Evolutionary conservation across 2,797 vertebrate genomes (phyloP), one percentile per base, ranked within the genome.

Genomic region (Erethizon dorsatum): DNA sequence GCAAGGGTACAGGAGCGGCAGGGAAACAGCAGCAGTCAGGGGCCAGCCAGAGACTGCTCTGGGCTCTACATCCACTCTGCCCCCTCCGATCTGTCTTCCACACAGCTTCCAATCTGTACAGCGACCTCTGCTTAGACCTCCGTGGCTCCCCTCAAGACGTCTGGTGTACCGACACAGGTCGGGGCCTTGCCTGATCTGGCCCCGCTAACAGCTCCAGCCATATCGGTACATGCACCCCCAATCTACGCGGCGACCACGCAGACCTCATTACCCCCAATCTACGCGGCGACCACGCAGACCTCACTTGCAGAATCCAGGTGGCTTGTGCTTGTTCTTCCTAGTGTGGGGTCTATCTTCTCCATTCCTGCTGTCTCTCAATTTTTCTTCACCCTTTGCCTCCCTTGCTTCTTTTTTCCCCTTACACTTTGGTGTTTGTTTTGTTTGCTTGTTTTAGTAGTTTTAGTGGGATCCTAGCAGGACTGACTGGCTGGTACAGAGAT

Each of bases 251-350:
- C 28, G 11, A 3, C 14, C 2, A 6, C 4, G 1, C 1, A 0
- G 8, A 73, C 7, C n/a, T 54, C 54, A 6, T 8, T n/a, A 45
- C 24, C 57, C 26, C 37, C 33, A 5, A 3, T 12, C 31, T 52
- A 3, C 1, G 28, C 13, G 78, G n/a, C 28, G 11, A 3, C 14
- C 2, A 6, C 4, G 1, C 1, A 0, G 8, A 73, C 7, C n/a
- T 54, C 54, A 6, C 7, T 71, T 37, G 47, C 24, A 1, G 54
- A 45, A 26, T 1, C 7, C 22, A 57, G 22, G 54, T 2, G 45
- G 37, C 37, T 26, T 18, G 2, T 6, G 75, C 73, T 50, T 41
- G n/a, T 10, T 5, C 56, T 82, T 33, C 13, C 54, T 3, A 41
- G n/a, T 24, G 56, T n/a, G 8, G 37, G 26, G 57, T 45, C 54